Base-by-base conservation (phyloP, 2,113 vertebrate genomes). In the Phrynosoma platyrhinos region DNA sequence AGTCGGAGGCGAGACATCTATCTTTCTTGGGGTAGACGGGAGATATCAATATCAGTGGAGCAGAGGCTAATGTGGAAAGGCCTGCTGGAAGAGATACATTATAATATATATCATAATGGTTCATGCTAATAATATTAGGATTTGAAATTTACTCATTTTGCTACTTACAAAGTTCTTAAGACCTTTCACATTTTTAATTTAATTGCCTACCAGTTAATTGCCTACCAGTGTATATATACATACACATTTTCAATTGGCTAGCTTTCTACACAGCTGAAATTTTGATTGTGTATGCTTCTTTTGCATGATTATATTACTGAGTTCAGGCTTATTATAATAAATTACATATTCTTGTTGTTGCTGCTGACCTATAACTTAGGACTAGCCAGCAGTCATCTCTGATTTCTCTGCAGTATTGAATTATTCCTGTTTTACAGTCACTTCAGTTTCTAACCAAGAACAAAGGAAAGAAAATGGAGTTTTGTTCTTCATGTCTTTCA, bases 301-400 rank as follows among this genome's bases (percentile, higher is more conserved):
- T 90, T 94, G 77, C 91, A 83, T 91, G 84, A 88, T 91, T 89
- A 69, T 71, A 93, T 79, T 94, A 83, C 53, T 76, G 77, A 87
- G 79, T 83, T 86, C 84, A 82, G 88, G 25, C 88, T 0, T 90
- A 97, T 95, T 96, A 96, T 96, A 90, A 86, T 36, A 78, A 92
- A 88, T 30, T 42, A 12, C 74, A 72, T 90, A 83, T 40, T 10
- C 80, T 58, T 87, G 2, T 77, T 81, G 84, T 58, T n/a, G 86
- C 40, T 36, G 12, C 3, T 89, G 12, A 58, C 12, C 76, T 92
- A 40, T 86, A n/a, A 79, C 55, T 79, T 76, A 82, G 42, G 84
- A 75, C 91, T 5, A 80, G 40, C 4, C 62, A 66, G 30, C 7
- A 84, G 18, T 58, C 85, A 1, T 6, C 71, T 64, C 4, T 30